Percentiles rank a stretch among this genome's conserved stretches.
phyloP scores from a whole-genome alignment of 2,113 vertebrate genomes.

The Myotis davidii region DNA sequence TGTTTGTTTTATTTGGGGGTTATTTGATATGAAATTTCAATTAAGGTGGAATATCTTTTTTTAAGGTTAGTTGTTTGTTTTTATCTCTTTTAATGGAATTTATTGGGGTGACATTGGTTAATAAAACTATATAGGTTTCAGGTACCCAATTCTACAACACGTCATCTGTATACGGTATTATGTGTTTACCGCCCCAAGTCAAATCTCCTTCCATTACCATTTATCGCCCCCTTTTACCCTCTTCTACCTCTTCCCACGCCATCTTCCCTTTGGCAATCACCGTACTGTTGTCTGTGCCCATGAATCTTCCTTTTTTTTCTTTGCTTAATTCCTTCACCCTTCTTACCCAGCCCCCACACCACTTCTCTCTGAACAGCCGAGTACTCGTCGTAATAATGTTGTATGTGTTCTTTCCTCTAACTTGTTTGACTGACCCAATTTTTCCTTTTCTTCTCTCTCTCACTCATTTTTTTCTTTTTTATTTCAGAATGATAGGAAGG shows the following conservation, averaged over 20 bases:
- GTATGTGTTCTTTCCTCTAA: background rate
- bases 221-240: background rate
- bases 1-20: background rate
- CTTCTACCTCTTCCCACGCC: background rate
- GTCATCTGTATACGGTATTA: background rate
- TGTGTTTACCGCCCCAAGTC: background rate
- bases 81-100: background rate
- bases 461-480: background rate
- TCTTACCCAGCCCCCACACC: background rate
- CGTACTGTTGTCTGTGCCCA: background rate
- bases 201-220: background rate
- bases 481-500: conserved; percentile 27
- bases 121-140: background rate
- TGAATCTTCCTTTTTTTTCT: background rate
- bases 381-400: background rate
- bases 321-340: background rate
- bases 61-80: background rate
- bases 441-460: background rate
- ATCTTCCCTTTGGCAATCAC: background rate
- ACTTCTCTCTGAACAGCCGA: background rate
- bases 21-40: background rate
- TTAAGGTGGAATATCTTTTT: background rate
- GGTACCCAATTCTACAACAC: background rate
- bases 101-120: background rate
- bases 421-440: background rate